A percentile compares a stretch with the other conserved stretches of the same genome.
Conservation (phyloP, 35 echinoderm and acorn worm species). For the Diadema setosum region DNA sequence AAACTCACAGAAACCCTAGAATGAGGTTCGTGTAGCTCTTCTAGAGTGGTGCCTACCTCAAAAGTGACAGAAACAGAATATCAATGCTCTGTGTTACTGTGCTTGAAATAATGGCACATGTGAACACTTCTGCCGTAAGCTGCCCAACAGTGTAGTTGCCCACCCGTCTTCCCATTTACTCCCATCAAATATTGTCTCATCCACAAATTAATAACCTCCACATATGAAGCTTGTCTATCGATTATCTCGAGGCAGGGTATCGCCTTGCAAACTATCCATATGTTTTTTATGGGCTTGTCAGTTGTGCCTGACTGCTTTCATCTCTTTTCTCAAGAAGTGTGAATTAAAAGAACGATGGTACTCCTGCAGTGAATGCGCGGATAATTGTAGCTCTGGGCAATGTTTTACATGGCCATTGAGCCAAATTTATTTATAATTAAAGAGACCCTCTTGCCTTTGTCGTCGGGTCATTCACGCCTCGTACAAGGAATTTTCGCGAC, state of each 20-base stretch:
- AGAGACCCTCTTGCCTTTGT: slow-evolving; percentile 27
- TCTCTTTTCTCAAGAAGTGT: not conserved
- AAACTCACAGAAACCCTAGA: too few relatives aligned
- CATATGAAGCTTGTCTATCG: too few relatives aligned
- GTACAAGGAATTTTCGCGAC: slow-evolving; percentile 16
- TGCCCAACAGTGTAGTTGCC: too few relatives aligned
- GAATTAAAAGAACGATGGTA: slow-evolving; percentile 28
- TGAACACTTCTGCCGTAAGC: too few relatives aligned
- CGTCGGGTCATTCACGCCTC: slow-evolving; percentile 18
- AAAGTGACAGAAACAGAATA: too few relatives aligned
- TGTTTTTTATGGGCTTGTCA: slow-evolving; percentile 12
- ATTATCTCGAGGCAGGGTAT: too few relatives aligned
- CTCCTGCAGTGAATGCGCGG: not conserved
- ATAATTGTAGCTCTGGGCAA: slow-evolving; percentile 62
- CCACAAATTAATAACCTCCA: not conserved
- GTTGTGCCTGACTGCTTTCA: not conserved
- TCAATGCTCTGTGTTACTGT: too few relatives aligned
- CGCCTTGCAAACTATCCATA: slow-evolving; percentile 9
- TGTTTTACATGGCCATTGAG: slow-evolving; percentile 43
- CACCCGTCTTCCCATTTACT: too few relatives aligned
- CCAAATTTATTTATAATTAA: slow-evolving; percentile 77
- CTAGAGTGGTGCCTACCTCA: too few relatives aligned
- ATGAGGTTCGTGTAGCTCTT: too few relatives aligned
- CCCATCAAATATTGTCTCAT: slow-evolving; percentile 8
- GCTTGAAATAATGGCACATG: too few relatives aligned